These are phyloP conservation scores for Temnothorax ravouxi DNA, from an alignment of 2,888 invertebrate species.

Conservation along the genomic window DNA sequence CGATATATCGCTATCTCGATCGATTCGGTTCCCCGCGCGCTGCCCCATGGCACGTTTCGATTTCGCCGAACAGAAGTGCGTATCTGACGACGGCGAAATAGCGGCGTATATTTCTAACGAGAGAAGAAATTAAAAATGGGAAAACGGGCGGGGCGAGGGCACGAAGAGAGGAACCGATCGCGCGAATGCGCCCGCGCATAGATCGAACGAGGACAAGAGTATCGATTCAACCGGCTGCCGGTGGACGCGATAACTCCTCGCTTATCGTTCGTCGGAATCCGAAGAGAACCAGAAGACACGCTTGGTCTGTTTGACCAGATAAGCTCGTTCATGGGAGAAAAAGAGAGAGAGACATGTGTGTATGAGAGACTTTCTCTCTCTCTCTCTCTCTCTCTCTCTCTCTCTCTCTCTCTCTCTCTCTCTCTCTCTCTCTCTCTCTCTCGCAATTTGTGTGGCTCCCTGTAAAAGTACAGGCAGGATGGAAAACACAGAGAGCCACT, in stretches of 20 bases:
- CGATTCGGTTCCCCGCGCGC: neutral
- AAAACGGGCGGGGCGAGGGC: neutral
- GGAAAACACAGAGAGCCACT: conserved; percentile 45
- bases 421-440: neutral
- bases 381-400: neutral
- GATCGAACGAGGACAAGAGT: conserved; percentile 58
- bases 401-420: neutral
- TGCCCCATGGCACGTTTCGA: neutral
- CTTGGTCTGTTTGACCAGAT: conserved; percentile 54
- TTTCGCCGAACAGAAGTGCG: conserved; percentile 36
- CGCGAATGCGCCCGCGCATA: conserved; percentile 46
- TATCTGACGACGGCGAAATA: conserved; percentile 30
- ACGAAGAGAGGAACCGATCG: conserved; percentile 23
- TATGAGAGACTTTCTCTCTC: neutral
- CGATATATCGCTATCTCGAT: neutral
- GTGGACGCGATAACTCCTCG: conserved; percentile 64
- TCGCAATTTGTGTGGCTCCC: neutral
- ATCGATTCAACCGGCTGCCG: conserved; percentile 62
- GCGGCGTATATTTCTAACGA: conserved; percentile 61
- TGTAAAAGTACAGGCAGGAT: conserved; percentile 11
- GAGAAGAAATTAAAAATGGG: conserved; percentile 40
- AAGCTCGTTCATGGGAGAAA: conserved; percentile 46
- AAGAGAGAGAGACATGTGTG: neutral
- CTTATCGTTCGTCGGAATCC: conserved; percentile 59
- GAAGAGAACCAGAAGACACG: conserved; percentile 49